phyloP scores from a whole-genome alignment of 2,888 invertebrate species.

The Selenia dentaria region DNA sequence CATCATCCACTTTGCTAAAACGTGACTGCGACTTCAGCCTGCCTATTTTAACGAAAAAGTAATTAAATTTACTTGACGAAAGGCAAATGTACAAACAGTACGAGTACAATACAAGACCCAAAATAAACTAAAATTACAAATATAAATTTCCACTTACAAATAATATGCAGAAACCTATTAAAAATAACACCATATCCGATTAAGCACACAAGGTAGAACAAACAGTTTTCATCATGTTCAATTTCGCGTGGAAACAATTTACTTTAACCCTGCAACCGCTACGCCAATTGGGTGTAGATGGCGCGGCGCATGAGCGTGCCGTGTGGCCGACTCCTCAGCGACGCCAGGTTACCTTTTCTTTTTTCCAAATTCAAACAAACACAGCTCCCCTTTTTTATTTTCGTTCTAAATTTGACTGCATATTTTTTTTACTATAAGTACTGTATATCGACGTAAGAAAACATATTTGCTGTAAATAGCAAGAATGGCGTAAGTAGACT shows the following conservation, averaged over 20 bases:
- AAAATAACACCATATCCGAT: constrained; percentile 12
- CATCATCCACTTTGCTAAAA: no score
- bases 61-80: no score
- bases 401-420: background rate
- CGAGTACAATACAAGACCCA: no score
- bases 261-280: constrained; percentile 58
- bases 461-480: no score
- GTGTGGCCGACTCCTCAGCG: constrained; percentile 74
- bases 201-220: constrained; percentile 15
- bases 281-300: constrained; percentile 80
- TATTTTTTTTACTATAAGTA: no score
- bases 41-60: no score
- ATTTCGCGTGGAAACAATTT: constrained; percentile 49
- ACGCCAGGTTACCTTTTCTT: constrained; percentile 54
- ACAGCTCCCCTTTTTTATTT: background rate
- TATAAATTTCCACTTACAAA: background rate
- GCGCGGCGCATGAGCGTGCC: constrained; percentile 66
- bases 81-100: no score
- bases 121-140: no score
- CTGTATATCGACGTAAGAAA: no score
- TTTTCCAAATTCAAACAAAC: constrained; percentile 51
- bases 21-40: no score
- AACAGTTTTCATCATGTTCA: constrained; percentile 25
- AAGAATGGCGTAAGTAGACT: no score
- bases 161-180: background rate